Base-by-base conservation (phyloP, 1,140 invertebrate species). In the Orchesella cincta region DNA sequence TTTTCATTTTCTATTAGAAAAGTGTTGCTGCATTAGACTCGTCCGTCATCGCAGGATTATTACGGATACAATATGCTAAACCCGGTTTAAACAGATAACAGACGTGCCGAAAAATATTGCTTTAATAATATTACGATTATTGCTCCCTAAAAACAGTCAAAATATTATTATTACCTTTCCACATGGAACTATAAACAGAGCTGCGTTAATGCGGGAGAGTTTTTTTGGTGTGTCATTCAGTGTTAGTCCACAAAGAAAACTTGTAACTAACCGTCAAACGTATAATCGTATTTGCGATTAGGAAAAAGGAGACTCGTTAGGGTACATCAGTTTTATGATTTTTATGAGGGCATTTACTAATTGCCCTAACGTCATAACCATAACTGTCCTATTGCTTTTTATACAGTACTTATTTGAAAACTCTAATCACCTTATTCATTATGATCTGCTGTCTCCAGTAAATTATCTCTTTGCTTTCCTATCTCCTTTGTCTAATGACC, bases 311-410 rank as follows among this genome's bases (percentile, higher is more conserved):
- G 26, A 70, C 75, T 76, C 75, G 75, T 76, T 76, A 76, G 64
- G 28, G 29, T 46, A 54, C 75, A 76, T 76, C 75, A 72, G 62
- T 67, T 67, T 67, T 67, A 67, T 67, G 62, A 67, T 76, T 76
- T 76, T 76, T 76, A 76, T 72, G 64, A 72, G 75, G 39, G 67
- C 67, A 76, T 72, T 76, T 76, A 72, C 75, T 76, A 76, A 76
- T 76, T 76, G 75, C 67, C 54, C 67, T 31, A 76, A 72, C 39
- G 34, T 57, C 75, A 46, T 75, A 62, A 75, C 54, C 57, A 57
- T 67, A 67, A 67, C 62, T 67, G 62, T 67, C 62, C 62, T 67
- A 31, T 29, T 33, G 62, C 31, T 67, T 14, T 33, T 67, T 67
- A 31, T 67, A 14, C 23, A 14, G n/a, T n/a, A 5, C 31, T 29